Evolutionary conservation across 2,888 invertebrate genomes (phyloP).

Genomic region (Sympetrum striolatum): DNA sequence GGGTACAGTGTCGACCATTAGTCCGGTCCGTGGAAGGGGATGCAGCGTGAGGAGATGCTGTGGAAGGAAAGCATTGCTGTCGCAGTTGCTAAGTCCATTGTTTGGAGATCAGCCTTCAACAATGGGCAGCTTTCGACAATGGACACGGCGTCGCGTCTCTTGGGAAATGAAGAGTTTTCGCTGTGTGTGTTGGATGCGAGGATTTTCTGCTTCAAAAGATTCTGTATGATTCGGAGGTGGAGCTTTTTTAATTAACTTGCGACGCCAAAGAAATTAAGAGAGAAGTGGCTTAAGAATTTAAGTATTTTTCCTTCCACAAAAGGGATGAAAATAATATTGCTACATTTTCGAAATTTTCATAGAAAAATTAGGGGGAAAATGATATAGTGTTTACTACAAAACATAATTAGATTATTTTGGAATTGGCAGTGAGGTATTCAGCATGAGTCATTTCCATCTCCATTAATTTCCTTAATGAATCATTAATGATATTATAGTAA

Average conservation of each 20-base stretch:
- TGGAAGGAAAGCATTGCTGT: neutral
- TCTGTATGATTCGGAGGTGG: neutral
- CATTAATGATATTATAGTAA: no score
- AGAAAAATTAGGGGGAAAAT: no score
- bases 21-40: neutral
- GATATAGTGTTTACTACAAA: no score
- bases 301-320: no score
- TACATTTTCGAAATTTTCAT: no score
- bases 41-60: no score
- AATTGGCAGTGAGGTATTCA: no score
- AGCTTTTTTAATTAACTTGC: neutral
- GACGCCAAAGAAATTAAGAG: neutral
- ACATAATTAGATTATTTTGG: no score
- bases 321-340: no score
- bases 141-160: neutral
- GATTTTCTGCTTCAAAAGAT: neutral
- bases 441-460: no score
- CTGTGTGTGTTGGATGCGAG: neutral
- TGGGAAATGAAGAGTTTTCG: neutral
- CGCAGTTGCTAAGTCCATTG: neutral
- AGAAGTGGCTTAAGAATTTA: no score
- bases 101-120: neutral
- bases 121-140: neutral
- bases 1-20: neutral
- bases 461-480: no score